phyloP scores from a whole-genome alignment of 2,888 invertebrate species.

The Venusia cambrica region DNA sequence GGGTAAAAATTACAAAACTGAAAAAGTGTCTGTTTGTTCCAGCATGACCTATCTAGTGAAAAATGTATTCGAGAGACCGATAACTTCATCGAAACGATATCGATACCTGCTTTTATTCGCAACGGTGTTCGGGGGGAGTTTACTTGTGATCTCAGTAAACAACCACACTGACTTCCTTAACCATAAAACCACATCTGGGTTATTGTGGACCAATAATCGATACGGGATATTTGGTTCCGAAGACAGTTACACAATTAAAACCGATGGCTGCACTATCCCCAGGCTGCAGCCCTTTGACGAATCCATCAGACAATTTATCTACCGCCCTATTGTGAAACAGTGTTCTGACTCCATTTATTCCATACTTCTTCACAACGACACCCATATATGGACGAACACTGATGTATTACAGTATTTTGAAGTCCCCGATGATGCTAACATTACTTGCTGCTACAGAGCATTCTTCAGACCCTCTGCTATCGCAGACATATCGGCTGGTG shows the following conservation, averaged over 20 bases:
- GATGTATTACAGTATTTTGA: conserved; percentile 72
- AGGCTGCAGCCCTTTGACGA: conserved; percentile 82
- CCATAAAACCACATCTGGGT: conserved; percentile 40
- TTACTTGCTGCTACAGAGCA: conserved; percentile 83
- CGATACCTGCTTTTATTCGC: conserved; percentile 60
- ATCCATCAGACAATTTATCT: conserved; percentile 75
- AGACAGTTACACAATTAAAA: conserved; percentile 78
- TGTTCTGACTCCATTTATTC: conserved; percentile 74
- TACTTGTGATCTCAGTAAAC: conserved; percentile 57
- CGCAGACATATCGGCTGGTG: conserved; percentile 62
- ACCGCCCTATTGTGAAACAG: conserved; percentile 70
- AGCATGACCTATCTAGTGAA: conserved; percentile 55
- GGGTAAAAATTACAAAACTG: conserved; percentile 6
- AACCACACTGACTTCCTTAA: conserved; percentile 50
- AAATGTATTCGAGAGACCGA: conserved; percentile 30
- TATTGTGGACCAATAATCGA: conserved; percentile 36
- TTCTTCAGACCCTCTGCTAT: conserved; percentile 79
- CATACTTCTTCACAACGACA: conserved; percentile 80
- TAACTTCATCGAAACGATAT: conserved; percentile 46
- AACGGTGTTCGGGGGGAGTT: conserved; percentile 55
- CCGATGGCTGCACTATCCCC: conserved; percentile 85
- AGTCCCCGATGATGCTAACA: conserved; percentile 56
- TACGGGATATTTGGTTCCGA: conserved; percentile 39
- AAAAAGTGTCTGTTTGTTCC: conserved; percentile 37
- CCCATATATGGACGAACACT: conserved; percentile 79